Evolutionary conservation across 2,797 vertebrate species (phyloP), one percentile per base, ranked within the genome.

Genomic region (Sebastes itinus): DNA sequence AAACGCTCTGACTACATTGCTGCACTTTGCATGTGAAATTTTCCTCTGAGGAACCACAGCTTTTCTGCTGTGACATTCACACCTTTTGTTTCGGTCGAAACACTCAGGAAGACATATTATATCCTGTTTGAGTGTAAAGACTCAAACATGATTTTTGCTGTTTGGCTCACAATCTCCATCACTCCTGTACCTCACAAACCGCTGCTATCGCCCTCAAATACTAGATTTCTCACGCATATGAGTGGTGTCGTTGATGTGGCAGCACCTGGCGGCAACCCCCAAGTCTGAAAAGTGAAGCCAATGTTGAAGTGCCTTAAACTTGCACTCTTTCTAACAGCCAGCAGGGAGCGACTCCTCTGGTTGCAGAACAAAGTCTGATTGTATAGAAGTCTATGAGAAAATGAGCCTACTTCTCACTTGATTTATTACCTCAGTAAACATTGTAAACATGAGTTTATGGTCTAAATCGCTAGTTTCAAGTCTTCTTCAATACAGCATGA

Each of bases 1-100:
- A 33, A 84, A 87, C 13, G n/a, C 59, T 82, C 3, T 72, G 46
- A 81, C 55, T 35, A 30, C 27, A 27, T 16, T 78, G 42, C 69
- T 56, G 30, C 61, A 25, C 55, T 22, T 81, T 54, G 33, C 49
- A 25, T 30, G 4, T 71, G 54, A 65, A 80, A 82, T 81, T 84
- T 85, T 84, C 66, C 66, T 82, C 4, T 3, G 2, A n/a, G 7
- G 3, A 56, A 14, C 7, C 9, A 59, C 13, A 35, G 16, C 27
- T 68, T n/a, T 8, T 25, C 20, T 14, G 25, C n/a, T 25, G 8
- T 54, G 13, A 14, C 5, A 23, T 67, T 70, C 18, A 66, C 35
- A 81, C 18, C 60, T 83, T 70, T 80, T 33, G 9, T 18, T 28
- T 54, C 1, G 27, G 10, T 16, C 27, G 5, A 33, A 81, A 56